phyloP scores from a whole-genome alignment of 2,888 invertebrate species.

The Leptothorax acervorum region DNA sequence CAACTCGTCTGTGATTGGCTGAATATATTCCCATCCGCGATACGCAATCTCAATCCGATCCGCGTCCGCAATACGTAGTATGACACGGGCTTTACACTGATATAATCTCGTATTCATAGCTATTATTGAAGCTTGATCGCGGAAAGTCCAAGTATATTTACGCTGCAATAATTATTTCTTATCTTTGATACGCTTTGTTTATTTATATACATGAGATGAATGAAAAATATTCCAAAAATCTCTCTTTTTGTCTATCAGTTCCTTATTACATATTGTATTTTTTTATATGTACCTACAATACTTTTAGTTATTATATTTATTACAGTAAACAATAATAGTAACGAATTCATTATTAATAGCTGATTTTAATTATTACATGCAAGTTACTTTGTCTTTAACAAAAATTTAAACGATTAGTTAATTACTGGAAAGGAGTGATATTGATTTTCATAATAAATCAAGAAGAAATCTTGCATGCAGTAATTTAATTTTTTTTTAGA shows the following conservation, averaged over 20 bases:
- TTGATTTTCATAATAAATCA: not conserved
- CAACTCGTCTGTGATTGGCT: too few relatives aligned
- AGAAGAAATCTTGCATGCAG: not conserved
- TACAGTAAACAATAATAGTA: not conserved
- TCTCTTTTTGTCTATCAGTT: too few relatives aligned
- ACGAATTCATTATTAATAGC: not conserved
- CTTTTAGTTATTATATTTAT: not conserved
- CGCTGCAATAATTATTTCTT: constrained; percentile 50
- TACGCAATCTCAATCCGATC: too few relatives aligned
- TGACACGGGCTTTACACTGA: not conserved
- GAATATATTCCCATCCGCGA: too few relatives aligned
- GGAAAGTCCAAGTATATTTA: constrained; percentile 36
- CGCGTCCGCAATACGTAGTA: too few relatives aligned
- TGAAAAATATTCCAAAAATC: not conserved
- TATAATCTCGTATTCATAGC: constrained; percentile 9
- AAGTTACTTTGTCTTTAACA: not conserved
- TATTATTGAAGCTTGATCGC: constrained; percentile 29
- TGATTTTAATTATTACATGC: not conserved
- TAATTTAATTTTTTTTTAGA: not conserved
- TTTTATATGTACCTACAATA: too few relatives aligned
- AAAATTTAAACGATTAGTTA: not conserved
- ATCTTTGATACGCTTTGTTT: not conserved
- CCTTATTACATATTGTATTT: too few relatives aligned
- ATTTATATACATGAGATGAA: not conserved
- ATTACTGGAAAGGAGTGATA: not conserved